Evolutionary conservation across 1,140 invertebrate species (phyloP).

Genomic region (Muscidifurax raptorellus): DNA sequence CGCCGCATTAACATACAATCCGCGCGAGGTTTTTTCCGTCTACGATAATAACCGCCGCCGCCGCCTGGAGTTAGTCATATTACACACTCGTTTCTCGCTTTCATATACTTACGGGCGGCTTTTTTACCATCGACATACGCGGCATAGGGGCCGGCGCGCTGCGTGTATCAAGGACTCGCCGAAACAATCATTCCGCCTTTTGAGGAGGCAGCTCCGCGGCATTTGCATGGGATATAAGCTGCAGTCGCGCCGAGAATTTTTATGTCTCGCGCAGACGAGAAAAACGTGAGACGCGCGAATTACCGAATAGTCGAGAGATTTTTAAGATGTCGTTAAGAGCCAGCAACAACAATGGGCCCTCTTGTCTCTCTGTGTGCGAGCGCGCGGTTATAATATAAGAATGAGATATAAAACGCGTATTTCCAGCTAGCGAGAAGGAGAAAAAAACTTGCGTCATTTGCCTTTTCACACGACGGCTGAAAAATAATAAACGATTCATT

Average conservation of each 20-base stretch:
- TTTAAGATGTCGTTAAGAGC: constrained; percentile 36
- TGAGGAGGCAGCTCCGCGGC: constrained; percentile 40
- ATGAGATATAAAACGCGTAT: constrained; percentile 10
- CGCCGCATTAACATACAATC: constrained; percentile 63
- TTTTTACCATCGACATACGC: constrained; percentile 1
- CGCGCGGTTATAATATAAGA: constrained; percentile 27
- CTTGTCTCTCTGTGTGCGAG: too few species aligned
- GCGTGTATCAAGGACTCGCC: constrained; percentile 52
- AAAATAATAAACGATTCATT: neutral
- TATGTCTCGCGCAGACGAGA: constrained; percentile 36
- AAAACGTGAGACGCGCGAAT: constrained; percentile 41
- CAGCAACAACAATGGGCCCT: constrained; percentile 39
- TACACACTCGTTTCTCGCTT: constrained; percentile 31
- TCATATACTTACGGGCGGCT: neutral
- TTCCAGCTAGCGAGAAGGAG: constrained; percentile 27
- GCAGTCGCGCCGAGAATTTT: constrained; percentile 31
- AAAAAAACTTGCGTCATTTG: neutral
- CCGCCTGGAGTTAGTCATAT: constrained; percentile 57
- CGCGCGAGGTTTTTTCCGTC: constrained; percentile 53
- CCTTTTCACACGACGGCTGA: constrained; percentile 7
- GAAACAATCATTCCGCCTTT: constrained; percentile 57
- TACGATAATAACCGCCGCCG: constrained; percentile 39
- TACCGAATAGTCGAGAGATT: constrained; percentile 37
- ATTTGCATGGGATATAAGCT: constrained; percentile 54
- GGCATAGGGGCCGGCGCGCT: neutral